Evolutionary conservation across 2,113 vertebrate species (phyloP).

Genomic region (Progne subis): DNA sequence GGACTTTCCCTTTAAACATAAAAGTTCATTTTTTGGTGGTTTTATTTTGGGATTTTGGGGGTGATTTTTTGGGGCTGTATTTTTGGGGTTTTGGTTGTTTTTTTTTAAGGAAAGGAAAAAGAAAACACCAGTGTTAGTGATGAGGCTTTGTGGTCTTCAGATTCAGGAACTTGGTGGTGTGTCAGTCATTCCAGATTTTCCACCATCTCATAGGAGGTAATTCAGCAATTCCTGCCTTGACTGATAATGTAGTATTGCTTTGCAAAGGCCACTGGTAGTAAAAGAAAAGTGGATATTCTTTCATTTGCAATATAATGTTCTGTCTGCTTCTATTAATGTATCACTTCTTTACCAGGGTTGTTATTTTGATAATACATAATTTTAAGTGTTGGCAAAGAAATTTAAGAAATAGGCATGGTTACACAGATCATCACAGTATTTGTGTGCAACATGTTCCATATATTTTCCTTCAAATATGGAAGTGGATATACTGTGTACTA

Average conservation of each 20-base stretch:
- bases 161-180: background rate
- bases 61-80: background rate
- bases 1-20: background rate
- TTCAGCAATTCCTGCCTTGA: background rate
- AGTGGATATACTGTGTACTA: background rate
- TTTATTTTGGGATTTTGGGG: background rate
- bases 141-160: background rate
- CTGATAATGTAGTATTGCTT: background rate
- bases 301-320: background rate
- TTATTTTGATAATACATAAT: background rate
- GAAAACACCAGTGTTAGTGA: background rate
- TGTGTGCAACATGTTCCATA: background rate
- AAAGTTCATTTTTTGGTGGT: background rate
- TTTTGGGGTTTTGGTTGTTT: background rate
- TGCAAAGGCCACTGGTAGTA: background rate
- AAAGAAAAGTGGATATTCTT: background rate
- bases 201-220: accelerated
- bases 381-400: background rate
- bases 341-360: background rate
- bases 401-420: background rate
- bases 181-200: background rate
- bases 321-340: background rate
- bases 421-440: background rate
- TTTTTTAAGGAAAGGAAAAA: background rate
- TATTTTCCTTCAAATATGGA: background rate